Base-by-base conservation (phyloP, 2,113 vertebrate genomes). In the Campylomormyrus tamandua region DNA sequence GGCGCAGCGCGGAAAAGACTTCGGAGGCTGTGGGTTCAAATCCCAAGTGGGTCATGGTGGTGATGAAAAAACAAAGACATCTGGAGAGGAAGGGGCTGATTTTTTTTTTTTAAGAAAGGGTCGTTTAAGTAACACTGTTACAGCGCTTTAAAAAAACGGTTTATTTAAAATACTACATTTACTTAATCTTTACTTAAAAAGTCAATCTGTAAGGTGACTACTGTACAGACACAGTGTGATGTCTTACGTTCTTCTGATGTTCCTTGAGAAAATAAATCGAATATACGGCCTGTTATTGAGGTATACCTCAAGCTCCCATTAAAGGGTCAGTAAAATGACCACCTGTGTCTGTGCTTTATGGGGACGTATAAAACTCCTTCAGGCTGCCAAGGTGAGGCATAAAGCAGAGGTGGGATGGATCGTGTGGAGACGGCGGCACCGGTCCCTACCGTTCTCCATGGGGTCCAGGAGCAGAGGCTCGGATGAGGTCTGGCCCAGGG, bases 401-500 rank as follows among this genome's bases (percentile, higher is more conserved):
- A 27, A 50, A 52, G 13, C 31, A 39, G 48, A 2, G 31, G 31
- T 0, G 49, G 48, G 21, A 3, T 8, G 24, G 39, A 21, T 84
- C 5, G 13, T 7, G 27, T 8, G 9, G 15, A 56, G 31, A 45
- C 10, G 42, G n/a, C 46, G 2, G 31, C 0, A 0, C 0, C 21
- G 88, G 86, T 90, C 53, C 27, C 21, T 56, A 94, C 98, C 97
- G 2, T 96, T 93, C 0, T 96, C 93, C 91, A 97, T 90, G 11
- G 98, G 98, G 31, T 96, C 95, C 5, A 98, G 62, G 90, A 52
- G 50, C 48, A 98, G 91, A 0, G 49, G 92, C 17, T 88, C 83
- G 0, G 98, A 98, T 39, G 91, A 88, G 0, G 92, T 91, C 0
- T 92, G 94, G 83, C 98, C 98, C 27, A 99, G 93, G 0, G 92